Evolutionary conservation across 2,888 invertebrate genomes (phyloP), one percentile per base, ranked within the genome.

Genomic region (Oasisia sp.): DNA sequence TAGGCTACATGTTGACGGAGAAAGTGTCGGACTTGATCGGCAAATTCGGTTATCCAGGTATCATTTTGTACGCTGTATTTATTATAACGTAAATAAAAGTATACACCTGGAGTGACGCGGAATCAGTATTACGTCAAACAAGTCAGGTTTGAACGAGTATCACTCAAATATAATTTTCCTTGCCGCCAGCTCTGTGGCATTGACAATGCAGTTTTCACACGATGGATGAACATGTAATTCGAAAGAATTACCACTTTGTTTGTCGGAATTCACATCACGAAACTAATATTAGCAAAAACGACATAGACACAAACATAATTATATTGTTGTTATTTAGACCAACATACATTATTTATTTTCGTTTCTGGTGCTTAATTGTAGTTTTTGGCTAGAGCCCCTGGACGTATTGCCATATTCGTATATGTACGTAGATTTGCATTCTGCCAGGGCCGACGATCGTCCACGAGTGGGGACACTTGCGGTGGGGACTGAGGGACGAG

Each of bases 401-500:
- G 14, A 56, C 56, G 4, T 56, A 19, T 56, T 56, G 2, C n/a
- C n/a, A n/a, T n/a, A n/a, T n/a, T n/a, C 56, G 56, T 9, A 56
- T 14, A 56, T 11, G 56, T 14, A 14, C 14, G 7, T 27, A 74
- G 1, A 19, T 19, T 74, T 74, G 27, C 74, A 27, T n/a, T 74
- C 74, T 5, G 27, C 7, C n/a, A 74, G 74, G 74, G 74, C 74
- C 74, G 74, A 74, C 74, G 5, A 14, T 74, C 74, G 74, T 74
- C 27, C 74, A 74, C 74, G 74, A 74, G 27, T 74, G 74, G 74
- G 74, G 74, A 19, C 74, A 74, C 27, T 74, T 74, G 74, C 74
- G 74, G 19, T 98, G 97, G 96, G 97, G 97, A 3, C 97, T 97
- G 7, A 97, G 97, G 95, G 97, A 97, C 94, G 97, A 97, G 95